These are phyloP conservation scores for Ophioninae sp. DNA, from an alignment of 2,888 invertebrate species.

Conservation along the genomic window DNA sequence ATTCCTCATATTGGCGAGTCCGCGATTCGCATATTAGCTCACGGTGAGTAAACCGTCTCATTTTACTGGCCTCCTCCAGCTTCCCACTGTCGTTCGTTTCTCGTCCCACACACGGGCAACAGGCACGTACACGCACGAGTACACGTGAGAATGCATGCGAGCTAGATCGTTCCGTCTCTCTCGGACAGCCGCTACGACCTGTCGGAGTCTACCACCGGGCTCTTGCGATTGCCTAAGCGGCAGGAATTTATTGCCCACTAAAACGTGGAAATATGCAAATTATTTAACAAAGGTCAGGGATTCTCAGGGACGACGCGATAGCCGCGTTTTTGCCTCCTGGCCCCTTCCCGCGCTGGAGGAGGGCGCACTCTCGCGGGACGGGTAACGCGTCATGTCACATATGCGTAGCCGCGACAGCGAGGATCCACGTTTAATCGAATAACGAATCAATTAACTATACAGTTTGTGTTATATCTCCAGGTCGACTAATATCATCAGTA, in stretches of 20 bases:
- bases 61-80: slow-evolving; percentile 70
- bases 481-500: slow-evolving; percentile 45
- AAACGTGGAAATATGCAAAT: slow-evolving; percentile 78
- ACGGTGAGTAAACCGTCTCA: slow-evolving; percentile 73
- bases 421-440: slow-evolving; percentile 59
- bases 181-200: slow-evolving; percentile 68
- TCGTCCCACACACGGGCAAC: slow-evolving; percentile 55
- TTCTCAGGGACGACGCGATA: slow-evolving; percentile 69
- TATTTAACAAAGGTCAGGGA: slow-evolving; percentile 78
- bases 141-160: slow-evolving; percentile 35
- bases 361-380: slow-evolving; percentile 7
- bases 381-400: slow-evolving; percentile 17
- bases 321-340: slow-evolving; percentile 32
- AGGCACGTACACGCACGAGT: background rate
- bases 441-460: slow-evolving; percentile 66
- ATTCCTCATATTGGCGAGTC: slow-evolving; percentile 48
- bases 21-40: slow-evolving; percentile 62
- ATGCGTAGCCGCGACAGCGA: slow-evolving; percentile 17
- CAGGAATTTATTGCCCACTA: slow-evolving; percentile 77
- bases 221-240: slow-evolving; percentile 76
- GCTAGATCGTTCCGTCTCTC: slow-evolving; percentile 67
- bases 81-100: slow-evolving; percentile 63
- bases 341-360: background rate
- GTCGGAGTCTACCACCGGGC: slow-evolving; percentile 66
- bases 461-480: slow-evolving; percentile 46